Conservation (phyloP, 2,888 invertebrate species). For the Lathronympha strigana region DNA sequence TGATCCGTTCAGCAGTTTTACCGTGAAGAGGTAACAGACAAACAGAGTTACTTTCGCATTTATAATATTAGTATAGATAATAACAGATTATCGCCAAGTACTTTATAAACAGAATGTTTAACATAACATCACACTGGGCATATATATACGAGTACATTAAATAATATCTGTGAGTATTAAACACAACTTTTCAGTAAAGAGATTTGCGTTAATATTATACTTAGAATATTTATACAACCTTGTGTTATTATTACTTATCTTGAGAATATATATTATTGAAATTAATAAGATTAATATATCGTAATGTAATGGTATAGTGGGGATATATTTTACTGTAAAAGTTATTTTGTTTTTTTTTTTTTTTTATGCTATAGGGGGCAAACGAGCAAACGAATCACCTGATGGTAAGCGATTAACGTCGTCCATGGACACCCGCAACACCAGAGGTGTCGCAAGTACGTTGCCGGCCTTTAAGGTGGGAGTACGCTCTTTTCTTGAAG, state of each 20-base stretch:
- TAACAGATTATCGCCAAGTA: too few species aligned
- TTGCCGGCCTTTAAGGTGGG: too few species aligned
- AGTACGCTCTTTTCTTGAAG: too few species aligned
- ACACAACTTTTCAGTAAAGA: background rate
- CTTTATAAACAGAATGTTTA: background rate
- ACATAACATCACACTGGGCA: background rate
- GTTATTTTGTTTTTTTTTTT: background rate
- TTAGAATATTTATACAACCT: slow-evolving; percentile 27
- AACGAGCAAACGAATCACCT: too few species aligned
- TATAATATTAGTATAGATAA: too few species aligned
- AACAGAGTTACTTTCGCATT: too few species aligned
- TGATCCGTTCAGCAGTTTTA: too few species aligned
- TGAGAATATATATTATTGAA: background rate
- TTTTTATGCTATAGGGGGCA: background rate
- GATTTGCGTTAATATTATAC: background rate
- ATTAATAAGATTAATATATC: background rate
- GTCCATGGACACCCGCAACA: too few species aligned
- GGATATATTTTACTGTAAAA: background rate
- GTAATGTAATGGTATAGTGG: background rate
- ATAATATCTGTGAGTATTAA: background rate
- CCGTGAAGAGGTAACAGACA: too few species aligned
- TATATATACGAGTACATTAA: background rate
- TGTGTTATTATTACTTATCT: slow-evolving; percentile 11
- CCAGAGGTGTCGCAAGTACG: too few species aligned
- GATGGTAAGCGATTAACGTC: too few species aligned